phyloP scores from a whole-genome alignment of 2,797 vertebrate species.

The Cercopithecus diana region DNA sequence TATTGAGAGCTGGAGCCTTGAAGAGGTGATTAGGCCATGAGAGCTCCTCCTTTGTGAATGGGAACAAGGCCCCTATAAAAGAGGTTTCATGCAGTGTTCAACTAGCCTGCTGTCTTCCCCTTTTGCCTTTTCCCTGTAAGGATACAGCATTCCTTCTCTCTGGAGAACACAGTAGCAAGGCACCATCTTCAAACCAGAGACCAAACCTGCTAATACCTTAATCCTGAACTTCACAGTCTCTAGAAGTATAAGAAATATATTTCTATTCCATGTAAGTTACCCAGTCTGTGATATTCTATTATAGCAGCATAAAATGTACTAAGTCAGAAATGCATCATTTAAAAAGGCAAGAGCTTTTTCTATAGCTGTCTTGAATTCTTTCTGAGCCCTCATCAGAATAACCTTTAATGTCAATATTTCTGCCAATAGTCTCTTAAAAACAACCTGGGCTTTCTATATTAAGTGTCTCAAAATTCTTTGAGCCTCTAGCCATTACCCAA shows the following conservation, averaged over 20 bases:
- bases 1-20: background rate
- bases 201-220: background rate
- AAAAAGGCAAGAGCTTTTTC: background rate
- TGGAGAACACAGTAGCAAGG: background rate
- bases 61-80: background rate
- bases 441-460: background rate
- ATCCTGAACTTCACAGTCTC: background rate
- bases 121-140: background rate
- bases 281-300: background rate
- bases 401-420: background rate
- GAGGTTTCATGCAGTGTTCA: background rate
- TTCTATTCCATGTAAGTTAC: background rate
- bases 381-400: background rate
- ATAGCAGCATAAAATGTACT: background rate
- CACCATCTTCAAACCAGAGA: background rate
- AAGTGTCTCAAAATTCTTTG: background rate
- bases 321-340: background rate
- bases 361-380: background rate
- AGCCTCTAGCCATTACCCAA: background rate
- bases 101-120: background rate
- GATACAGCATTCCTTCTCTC: background rate
- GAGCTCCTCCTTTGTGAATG: background rate
- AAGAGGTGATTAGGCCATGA: background rate
- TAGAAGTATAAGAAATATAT: background rate
- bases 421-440: background rate